Evolutionary conservation across 2,113 vertebrate species (phyloP).

Genomic region (Tylochromis polylepis): DNA sequence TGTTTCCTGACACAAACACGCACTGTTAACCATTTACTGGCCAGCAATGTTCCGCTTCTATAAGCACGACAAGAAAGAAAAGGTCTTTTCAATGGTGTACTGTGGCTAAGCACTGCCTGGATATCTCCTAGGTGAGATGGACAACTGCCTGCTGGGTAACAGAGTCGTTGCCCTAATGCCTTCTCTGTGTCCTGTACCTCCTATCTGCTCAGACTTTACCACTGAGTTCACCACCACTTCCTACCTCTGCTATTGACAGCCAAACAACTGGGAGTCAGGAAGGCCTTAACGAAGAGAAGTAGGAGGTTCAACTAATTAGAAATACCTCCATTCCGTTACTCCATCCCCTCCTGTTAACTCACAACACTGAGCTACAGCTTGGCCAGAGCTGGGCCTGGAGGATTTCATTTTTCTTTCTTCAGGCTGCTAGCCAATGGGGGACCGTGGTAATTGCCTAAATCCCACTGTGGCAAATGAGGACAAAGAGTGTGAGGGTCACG

Average conservation of each 20-base stretch:
- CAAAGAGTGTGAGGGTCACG: conserved; percentile 23
- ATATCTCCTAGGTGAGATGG: conserved; percentile 36
- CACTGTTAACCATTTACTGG: conserved; percentile 12
- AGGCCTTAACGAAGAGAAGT: conserved; percentile 51
- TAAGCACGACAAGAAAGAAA: conserved; percentile 16
- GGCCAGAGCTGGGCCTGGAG: conserved; percentile 18
- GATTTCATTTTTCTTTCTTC: conserved; percentile 34
- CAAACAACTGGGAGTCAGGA: conserved; percentile 56
- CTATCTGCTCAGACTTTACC: background rate
- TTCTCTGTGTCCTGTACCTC: background rate
- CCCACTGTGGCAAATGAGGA: conserved; percentile 52
- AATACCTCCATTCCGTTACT: background rate
- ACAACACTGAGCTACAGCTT: conserved; percentile 21
- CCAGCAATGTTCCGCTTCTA: conserved; percentile 27
- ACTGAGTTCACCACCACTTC: conserved; percentile 6
- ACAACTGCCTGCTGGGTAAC: conserved; percentile 22
- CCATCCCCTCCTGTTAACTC: conserved; percentile 18
- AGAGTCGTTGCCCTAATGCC: background rate
- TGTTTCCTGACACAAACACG: conserved; percentile 30
- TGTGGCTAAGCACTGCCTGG: background rate
- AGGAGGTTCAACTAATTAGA: conserved; percentile 61
- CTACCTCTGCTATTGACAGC: conserved; percentile 37
- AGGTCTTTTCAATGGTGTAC: conserved; percentile 1
- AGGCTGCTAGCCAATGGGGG: conserved; percentile 48
- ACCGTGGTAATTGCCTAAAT: conserved; percentile 65